A percentile compares a stretch with the other conserved stretches of the same genome.
Evolutionary conservation across 2,113 vertebrate species (phyloP).

Genomic region (Actenoides hombroni): DNA sequence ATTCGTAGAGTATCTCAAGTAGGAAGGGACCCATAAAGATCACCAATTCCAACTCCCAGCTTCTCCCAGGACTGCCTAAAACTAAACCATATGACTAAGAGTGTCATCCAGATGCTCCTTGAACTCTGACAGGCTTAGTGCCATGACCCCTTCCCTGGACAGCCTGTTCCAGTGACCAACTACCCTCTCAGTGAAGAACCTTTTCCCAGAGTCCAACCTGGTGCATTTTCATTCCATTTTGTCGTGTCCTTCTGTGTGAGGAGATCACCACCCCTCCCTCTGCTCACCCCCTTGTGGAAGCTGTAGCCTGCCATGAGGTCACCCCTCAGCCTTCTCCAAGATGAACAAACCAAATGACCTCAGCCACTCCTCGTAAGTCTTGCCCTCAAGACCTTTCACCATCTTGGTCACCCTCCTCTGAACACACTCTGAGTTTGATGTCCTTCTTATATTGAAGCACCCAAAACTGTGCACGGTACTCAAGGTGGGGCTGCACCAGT

Average conservation of each 20-base stretch:
- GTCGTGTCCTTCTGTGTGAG: not conserved
- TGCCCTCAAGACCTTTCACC: too few species aligned
- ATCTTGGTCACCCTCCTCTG: too few species aligned
- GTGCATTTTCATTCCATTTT: not conserved
- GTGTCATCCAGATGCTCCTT: not conserved
- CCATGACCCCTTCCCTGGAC: not conserved
- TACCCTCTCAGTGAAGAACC: too few species aligned
- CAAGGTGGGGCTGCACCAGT: too few species aligned
- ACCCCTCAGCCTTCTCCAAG: not conserved
- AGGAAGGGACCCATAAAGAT: not conserved
- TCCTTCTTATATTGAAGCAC: too few species aligned
- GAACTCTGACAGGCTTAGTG: not conserved
- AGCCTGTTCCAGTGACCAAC: not conserved
- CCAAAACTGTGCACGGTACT: too few species aligned
- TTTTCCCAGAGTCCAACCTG: not conserved
- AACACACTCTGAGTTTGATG: too few species aligned
- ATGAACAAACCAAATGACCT: too few species aligned
- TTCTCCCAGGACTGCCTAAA: not conserved
- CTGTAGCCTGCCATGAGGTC: not conserved
- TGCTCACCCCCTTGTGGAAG: accelerated
- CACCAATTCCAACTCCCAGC: not conserved
- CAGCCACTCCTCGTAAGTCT: too few species aligned
- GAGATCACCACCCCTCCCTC: not conserved
- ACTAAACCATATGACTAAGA: not conserved
- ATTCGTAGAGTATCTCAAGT: not conserved